Base-by-base conservation (phyloP, 2,797 vertebrate genomes). In the Acanthurus tractus region DNA sequence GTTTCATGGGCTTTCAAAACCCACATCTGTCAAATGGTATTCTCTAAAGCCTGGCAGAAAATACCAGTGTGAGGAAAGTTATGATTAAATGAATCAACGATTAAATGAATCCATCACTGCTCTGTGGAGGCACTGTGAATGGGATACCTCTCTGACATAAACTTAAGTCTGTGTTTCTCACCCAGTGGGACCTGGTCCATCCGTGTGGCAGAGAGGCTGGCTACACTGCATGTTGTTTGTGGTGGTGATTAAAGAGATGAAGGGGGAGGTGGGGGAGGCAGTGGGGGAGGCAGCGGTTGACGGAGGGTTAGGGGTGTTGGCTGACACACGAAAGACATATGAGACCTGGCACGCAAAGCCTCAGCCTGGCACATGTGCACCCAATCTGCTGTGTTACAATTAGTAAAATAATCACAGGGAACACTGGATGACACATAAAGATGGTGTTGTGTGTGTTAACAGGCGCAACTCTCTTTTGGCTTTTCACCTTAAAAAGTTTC, bases 81-180 rank as follows among this genome's bases (percentile, higher is more conserved):
- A 29, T 29, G 29, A 29, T 29, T 29, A 29, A 29, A 29, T 29
- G 29, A 29, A 29, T 29, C 3, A 29, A 57, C 22, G 65, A 61
- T 68, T 44, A 70, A 86, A 88, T 84, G 72, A 79, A 63, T 79
- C 56, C 55, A 73, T 48, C 45, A 53, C 72, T 38, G 66, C 66
- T 42, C 29, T 52, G 52, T 54, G 45, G 61, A 81, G 52, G 49
- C 25, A 53, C 72, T 63, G 76, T 70, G 82, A 78, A 76, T 71
- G 82, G 74, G 73, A 67, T 76, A 82, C 82, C 81, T 80, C 83
- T 77, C 80, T 2, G 63, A 78, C 83, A 73, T 76, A 53, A 62
- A 74, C 63, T 79, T 71, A 67, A 78, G 55, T 67, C 62, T 40
- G 25, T 52, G 61, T 70, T 54, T 79, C 48, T 75, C 63, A 63